A percentile compares a stretch with the other conserved stretches of the same genome.
Conservation (phyloP, 2,888 invertebrate genomes). For the Smittia aterrima region DNA sequence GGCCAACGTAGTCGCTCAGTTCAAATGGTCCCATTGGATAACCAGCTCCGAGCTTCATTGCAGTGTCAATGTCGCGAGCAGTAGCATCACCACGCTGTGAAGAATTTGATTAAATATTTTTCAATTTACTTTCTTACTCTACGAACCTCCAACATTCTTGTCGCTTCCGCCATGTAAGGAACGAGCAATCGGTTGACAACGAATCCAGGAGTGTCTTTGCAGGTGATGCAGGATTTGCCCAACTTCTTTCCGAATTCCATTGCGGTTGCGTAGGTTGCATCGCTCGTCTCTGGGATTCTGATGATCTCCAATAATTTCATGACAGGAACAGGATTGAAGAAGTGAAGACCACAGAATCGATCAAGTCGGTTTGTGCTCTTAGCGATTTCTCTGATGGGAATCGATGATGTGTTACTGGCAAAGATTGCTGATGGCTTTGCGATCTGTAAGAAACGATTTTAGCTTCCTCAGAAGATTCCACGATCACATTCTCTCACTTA, state of each 20-base stretch:
- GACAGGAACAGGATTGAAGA: conserved; percentile 88
- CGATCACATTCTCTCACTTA: conserved; percentile 48
- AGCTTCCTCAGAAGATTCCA: neutral
- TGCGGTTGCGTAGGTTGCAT: conserved; percentile 69
- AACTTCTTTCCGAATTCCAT: conserved; percentile 78
- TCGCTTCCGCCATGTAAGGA: conserved; percentile 79
- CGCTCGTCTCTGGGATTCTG: conserved; percentile 70
- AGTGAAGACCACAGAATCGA: conserved; percentile 82
- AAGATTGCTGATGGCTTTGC: conserved; percentile 61
- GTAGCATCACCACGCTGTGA: conserved; percentile 63
- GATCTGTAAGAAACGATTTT: neutral
- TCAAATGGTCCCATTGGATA: conserved; percentile 91
- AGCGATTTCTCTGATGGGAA: conserved; percentile 79
- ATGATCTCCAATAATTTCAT: conserved; percentile 87
- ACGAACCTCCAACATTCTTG: conserved; percentile 71
- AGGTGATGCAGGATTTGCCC: conserved; percentile 81
- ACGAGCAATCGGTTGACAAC: conserved; percentile 85
- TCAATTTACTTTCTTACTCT: neutral
- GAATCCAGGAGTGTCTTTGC: conserved; percentile 91
- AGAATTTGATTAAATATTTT: too few species aligned
- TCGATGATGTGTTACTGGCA: conserved; percentile 86
- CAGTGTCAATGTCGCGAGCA: conserved; percentile 73
- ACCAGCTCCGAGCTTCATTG: conserved; percentile 87
- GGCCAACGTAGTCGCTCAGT: conserved; percentile 77
- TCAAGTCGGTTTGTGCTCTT: conserved; percentile 69